Conservation (phyloP, 1,140 invertebrate species). For the Chymomyza costata region DNA sequence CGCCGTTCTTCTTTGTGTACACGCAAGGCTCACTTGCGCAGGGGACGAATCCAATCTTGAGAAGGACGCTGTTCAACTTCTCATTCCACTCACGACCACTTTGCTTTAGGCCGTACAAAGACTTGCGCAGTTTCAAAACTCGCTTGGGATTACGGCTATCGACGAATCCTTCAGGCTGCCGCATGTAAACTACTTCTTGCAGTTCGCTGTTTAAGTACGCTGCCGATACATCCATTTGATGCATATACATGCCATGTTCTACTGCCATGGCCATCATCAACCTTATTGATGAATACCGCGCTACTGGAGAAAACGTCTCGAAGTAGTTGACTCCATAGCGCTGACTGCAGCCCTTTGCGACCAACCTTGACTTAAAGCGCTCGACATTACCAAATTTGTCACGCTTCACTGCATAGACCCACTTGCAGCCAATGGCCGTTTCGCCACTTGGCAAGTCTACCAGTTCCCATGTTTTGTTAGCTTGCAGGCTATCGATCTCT, state of each 20-base stretch:
- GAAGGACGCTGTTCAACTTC: background rate
- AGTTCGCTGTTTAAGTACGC: slow-evolving; percentile 75
- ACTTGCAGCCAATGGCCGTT: slow-evolving; percentile 18
- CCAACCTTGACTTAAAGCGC: slow-evolving; percentile 73
- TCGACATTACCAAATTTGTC: slow-evolving; percentile 24
- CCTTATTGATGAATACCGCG: slow-evolving; percentile 48
- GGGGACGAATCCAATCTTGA: slow-evolving; percentile 3
- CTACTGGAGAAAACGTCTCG: slow-evolving; percentile 70
- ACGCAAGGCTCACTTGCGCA: slow-evolving; percentile 9
- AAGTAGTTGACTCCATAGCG: slow-evolving; percentile 57
- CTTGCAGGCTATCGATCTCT: slow-evolving; percentile 47
- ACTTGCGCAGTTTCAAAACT: slow-evolving; percentile 7
- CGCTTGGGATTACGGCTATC: slow-evolving; percentile 13
- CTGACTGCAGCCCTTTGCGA: slow-evolving; percentile 67
- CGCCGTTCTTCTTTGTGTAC: background rate
- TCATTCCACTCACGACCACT: slow-evolving; percentile 6
- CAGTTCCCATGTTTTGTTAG: slow-evolving; percentile 53
- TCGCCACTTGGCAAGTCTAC: slow-evolving; percentile 35
- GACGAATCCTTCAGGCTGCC: slow-evolving; percentile 63
- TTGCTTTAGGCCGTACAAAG: slow-evolving; percentile 2
- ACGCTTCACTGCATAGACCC: slow-evolving; percentile 38
- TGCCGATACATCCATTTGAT: slow-evolving; percentile 38
- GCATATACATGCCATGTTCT: slow-evolving; percentile 5
- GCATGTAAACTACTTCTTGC: slow-evolving; percentile 67
- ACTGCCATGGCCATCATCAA: slow-evolving; percentile 39